Evolutionary conservation across 1,140 invertebrate species (phyloP), one percentile per base, ranked within the genome.

Genomic region (Dreissena rostriformis): DNA sequence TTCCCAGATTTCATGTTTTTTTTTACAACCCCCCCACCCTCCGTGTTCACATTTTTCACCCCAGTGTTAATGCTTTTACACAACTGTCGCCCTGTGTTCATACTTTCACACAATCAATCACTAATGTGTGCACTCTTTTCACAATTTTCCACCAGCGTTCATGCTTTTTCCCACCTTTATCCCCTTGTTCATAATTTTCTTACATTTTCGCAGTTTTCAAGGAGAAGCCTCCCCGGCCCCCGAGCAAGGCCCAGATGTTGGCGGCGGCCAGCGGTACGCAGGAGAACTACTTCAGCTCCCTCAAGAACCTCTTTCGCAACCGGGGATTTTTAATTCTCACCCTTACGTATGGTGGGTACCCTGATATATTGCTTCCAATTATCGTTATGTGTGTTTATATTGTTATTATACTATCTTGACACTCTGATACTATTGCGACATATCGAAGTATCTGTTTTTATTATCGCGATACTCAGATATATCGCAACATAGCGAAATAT

Each of bases 231-330:
- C 90, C 87, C 0, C 66, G 67, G n/a, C 89, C 90, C 11, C 90
- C 90, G 0, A 91, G 90, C 74, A 86, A 88, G 71, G 90, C 90
- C n/a, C 90, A 91, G 79, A 86, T 90, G 81, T 66, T 91, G 19
- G 86, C 88, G 29, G 85, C 88, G 15, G 83, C 88, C 53, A 71
- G 83, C 8, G 85, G 75, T 1, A 52, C 68, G 10, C 80, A 90
- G 29, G 89, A 88, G 28, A 86, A 91, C 74, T 91, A 90, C 70
- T 72, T 84, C 0, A 68, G 68, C 24, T 91, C 90, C 14, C 79
- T 91, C 0, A 53, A 85, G 19, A 86, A 85, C 61, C 78, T 91
- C 0, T 73, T 91, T 49, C 85, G 81, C 65, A 91, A 91, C 61
- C 68, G 73, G 52, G 85, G 86, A 6, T 91, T 90, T 86, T 22